A percentile compares a stretch with the other conserved stretches of the same genome.
Conservation (phyloP, 2,888 invertebrate species). For the Pseudococcus jackbeardsleyi region DNA sequence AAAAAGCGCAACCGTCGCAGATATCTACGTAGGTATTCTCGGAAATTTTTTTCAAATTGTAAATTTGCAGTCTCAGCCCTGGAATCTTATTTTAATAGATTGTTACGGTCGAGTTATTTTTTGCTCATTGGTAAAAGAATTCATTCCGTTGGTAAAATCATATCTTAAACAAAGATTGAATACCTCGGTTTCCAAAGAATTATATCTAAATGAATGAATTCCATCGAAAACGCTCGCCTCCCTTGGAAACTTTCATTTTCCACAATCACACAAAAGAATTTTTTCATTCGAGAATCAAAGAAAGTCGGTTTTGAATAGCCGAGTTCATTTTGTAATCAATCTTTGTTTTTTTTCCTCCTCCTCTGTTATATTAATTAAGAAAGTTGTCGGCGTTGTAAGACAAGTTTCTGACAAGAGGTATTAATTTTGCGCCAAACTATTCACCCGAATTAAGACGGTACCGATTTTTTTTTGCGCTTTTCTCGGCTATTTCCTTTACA, state of each 20-base stretch:
- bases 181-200: slow-evolving; percentile 1
- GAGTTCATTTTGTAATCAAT: slow-evolving; percentile 43
- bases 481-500: neutral
- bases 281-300: slow-evolving; percentile 45
- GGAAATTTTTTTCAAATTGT: neutral
- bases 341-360: slow-evolving; percentile 14
- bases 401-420: slow-evolving; percentile 37
- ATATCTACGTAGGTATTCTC: neutral
- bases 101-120: neutral
- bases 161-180: slow-evolving; percentile 29
- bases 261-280: slow-evolving; percentile 20
- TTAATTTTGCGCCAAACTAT: neutral
- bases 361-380: slow-evolving; percentile 24
- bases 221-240: slow-evolving; percentile 11
- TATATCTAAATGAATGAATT: slow-evolving; percentile 34
- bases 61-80: neutral
- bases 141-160: neutral
- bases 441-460: neutral
- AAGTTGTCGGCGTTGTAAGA: slow-evolving; percentile 26
- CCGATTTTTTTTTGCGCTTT: neutral
- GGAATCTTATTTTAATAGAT: neutral
- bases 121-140: neutral
- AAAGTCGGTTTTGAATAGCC: slow-evolving; percentile 19
- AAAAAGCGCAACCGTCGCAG: neutral
- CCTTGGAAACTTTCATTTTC: slow-evolving; percentile 10